phyloP scores from a whole-genome alignment of 1,140 invertebrate species.

The Leptinotarsa undecemlineata region DNA sequence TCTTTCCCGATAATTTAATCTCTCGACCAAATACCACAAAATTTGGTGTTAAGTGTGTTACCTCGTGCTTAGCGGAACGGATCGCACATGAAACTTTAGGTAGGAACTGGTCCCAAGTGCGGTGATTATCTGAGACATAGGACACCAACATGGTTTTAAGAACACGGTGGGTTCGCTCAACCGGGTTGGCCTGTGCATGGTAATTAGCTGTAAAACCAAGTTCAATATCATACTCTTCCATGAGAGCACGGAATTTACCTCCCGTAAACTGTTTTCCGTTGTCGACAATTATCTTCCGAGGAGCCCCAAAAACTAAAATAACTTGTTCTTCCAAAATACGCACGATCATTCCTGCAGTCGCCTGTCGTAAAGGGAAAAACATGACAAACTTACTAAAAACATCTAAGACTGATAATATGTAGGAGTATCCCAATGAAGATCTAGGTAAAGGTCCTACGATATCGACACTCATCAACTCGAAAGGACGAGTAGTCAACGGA shows the following conservation, averaged over 20 bases:
- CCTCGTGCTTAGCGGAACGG: neutral
- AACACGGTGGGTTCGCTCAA: constrained; percentile 28
- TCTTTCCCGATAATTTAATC: no score
- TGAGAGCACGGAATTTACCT: constrained; percentile 11
- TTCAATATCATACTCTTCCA: neutral
- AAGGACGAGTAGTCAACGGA: constrained; percentile 6
- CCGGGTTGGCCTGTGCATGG: neutral
- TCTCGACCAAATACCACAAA: constrained; percentile 4
- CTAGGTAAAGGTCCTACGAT: constrained; percentile 35
- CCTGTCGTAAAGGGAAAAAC: constrained; percentile 27
- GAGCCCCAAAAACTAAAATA: constrained; percentile 5
- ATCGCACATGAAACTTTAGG: neutral
- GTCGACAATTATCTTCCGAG: no score
- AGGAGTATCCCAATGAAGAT: neutral
- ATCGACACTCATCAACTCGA: constrained; percentile 30
- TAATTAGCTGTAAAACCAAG: constrained; percentile 21
- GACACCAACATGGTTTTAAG: neutral
- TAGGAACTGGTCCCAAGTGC: neutral
- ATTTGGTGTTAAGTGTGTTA: neutral
- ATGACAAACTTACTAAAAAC: constrained; percentile 32
- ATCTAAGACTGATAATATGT: constrained; percentile 24
- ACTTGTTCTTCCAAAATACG: constrained; percentile 30
- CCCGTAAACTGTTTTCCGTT: constrained; percentile 25
- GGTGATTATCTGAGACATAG: constrained; percentile 2
- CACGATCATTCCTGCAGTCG: neutral